Evolutionary conservation across 2,888 invertebrate species (phyloP).

Genomic region (Ochropacha duplaris): DNA sequence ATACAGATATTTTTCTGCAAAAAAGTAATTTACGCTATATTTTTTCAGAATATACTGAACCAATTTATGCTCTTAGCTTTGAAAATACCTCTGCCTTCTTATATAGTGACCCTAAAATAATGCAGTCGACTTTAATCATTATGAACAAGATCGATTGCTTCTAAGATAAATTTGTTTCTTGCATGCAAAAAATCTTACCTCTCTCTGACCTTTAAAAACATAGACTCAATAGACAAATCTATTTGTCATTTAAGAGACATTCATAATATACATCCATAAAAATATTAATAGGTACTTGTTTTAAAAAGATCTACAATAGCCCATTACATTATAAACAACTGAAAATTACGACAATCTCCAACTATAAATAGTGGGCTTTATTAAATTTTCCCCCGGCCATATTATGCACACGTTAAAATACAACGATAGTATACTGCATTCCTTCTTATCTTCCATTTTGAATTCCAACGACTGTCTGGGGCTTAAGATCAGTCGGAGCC

Average conservation of each 20-base stretch:
- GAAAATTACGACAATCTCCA: not conserved
- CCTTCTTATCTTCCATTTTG: slow-evolving; percentile 37
- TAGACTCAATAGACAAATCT: not conserved
- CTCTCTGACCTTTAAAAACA: not conserved
- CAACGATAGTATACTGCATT: slow-evolving; percentile 18
- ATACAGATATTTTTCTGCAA: too few species aligned
- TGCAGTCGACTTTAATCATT: not conserved
- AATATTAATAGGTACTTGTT: not conserved
- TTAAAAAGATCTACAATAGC: not conserved
- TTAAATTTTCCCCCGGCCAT: not conserved
- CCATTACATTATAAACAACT: not conserved
- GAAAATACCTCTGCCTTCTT: not conserved
- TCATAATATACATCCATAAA: not conserved
- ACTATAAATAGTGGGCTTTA: not conserved
- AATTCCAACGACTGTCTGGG: slow-evolving; percentile 36
- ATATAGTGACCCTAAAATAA: not conserved
- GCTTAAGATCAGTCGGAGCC: not conserved
- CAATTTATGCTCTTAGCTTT: not conserved
- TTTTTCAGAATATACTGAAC: too few species aligned
- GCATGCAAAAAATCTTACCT: not conserved
- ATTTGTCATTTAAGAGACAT: not conserved
- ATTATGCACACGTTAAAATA: not conserved
- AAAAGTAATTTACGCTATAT: too few species aligned
- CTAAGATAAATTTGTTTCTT: too few species aligned
- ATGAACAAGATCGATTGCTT: not conserved